Conservation (phyloP, 2,888 invertebrate genomes). For the Brachypalpus laphriformis region DNA sequence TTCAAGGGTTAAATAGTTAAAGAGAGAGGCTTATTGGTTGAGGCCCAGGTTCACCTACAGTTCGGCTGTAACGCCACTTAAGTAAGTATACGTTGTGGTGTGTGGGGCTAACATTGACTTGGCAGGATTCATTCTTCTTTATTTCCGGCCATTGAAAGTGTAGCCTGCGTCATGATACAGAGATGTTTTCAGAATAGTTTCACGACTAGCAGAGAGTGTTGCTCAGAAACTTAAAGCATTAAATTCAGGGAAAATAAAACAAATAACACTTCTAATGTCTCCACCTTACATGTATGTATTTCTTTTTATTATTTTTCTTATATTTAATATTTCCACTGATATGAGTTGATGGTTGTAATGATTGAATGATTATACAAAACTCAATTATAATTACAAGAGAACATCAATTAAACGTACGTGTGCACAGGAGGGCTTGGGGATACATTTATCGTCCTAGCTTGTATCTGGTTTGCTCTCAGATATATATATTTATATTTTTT, state of each 20-base stretch:
- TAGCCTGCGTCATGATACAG: too few species aligned
- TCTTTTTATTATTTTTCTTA: conserved; percentile 38
- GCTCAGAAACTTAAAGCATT: too few species aligned
- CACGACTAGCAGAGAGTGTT: too few species aligned
- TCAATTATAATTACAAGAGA: conserved; percentile 49
- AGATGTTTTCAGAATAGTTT: too few species aligned
- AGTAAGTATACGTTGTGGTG: too few species aligned
- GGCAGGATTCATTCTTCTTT: too few species aligned
- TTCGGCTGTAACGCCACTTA: too few species aligned
- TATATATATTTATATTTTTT: background rate
- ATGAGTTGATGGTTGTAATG: conserved; percentile 53
- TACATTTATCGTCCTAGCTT: conserved; percentile 9
- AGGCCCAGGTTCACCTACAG: too few species aligned
- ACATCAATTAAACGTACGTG: conserved; percentile 48
- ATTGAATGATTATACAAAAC: conserved; percentile 60
- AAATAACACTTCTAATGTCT: background rate
- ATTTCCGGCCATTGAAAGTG: too few species aligned
- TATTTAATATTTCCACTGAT: conserved; percentile 46
- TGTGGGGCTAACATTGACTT: too few species aligned
- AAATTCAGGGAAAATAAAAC: conserved; percentile 34
- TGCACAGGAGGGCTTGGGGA: conserved; percentile 21
- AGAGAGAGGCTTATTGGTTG: too few species aligned
- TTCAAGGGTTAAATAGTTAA: too few species aligned
- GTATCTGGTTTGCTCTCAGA: background rate
- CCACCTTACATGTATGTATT: conserved; percentile 38